Evolutionary conservation across 1,140 invertebrate genomes (phyloP), one percentile per base, ranked within the genome.

Genomic region (Drosophila lacertosa): DNA sequence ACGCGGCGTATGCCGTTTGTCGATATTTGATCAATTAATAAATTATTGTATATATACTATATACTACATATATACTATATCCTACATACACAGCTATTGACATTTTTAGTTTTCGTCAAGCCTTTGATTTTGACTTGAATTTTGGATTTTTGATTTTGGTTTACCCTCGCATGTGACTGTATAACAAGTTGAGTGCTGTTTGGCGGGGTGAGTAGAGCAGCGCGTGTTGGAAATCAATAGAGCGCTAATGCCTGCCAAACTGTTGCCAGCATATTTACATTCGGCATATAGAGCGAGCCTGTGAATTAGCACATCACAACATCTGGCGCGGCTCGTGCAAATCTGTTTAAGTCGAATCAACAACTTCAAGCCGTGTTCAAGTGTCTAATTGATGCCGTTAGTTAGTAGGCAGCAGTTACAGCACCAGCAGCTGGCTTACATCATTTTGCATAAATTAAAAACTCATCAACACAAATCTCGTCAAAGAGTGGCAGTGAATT

Each of bases 381-480:
- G 39, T 50, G 29, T 48, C 50, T 39, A 58, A 59, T 65, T 71
- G 54, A 10, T 16, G 39, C 4, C 44, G 32, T 37, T 40, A 10
- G 32, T 37, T 40, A 10, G 45, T 10, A 51, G 24, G 37, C 26
- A 45, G 4, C 24, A 53, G 22, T 32, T 26, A 39, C 33, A 60
- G 39, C 51, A n/a, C 29, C 33, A 60, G 39, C 42, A 45, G 16
- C 35, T 26, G 39, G 37, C 53, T 62, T 60, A 74, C 70, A 78
- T 64, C 66, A 74, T 74, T 66, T 74, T 32, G 37, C 64, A 82
- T 78, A 76, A 80, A 80, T 81, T 79, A 54, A 54, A 26, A 29
- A 18, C 3, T 13, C 39, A 47, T 58, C 45, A 44, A 32, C 45
- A 59, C 44, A 32, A 37, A 53, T 57, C 44, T 39, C 11, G 40